Percentiles rank a stretch among this genome's conserved stretches.
These are phyloP conservation scores for Motacilla tschutschensis DNA, from an alignment of 2,113 vertebrate species.

Conservation along the genomic window DNA sequence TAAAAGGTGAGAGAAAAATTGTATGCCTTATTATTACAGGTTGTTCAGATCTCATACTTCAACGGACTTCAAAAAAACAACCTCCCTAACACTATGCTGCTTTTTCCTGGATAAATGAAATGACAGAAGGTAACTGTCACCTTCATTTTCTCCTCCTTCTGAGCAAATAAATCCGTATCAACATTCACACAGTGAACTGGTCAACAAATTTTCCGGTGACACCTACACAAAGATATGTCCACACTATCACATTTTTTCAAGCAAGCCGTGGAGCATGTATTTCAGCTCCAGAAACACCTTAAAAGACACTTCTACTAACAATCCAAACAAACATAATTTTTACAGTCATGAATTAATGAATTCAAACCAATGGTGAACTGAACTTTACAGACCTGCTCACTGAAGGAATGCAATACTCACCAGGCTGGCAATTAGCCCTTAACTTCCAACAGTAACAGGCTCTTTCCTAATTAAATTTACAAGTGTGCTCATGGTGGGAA, in stretches of 20 bases:
- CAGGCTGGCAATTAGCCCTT: neutral
- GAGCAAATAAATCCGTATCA: neutral
- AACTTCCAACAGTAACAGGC: neutral
- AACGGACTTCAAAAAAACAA: neutral
- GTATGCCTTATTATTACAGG: neutral
- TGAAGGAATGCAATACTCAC: conserved; percentile 12
- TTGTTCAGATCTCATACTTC: neutral
- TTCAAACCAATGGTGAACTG: neutral
- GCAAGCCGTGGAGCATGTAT: neutral
- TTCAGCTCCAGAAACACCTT: neutral
- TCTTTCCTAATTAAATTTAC: neutral
- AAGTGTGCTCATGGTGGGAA: neutral
- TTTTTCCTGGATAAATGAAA: neutral
- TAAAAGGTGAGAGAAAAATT: neutral
- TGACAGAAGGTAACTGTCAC: neutral
- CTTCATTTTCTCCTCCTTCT: neutral
- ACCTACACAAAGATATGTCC: neutral
- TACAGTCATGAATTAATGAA: neutral
- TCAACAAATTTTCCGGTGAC: neutral
- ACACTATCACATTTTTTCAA: neutral
- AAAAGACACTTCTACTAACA: neutral
- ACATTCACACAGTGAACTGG: neutral
- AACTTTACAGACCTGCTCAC: neutral
- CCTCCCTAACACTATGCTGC: neutral
- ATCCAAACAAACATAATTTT: neutral